Evolutionary conservation across 64 coral and sea anemone species (phyloP).

Genomic region (Cladopsammia gracilis): DNA sequence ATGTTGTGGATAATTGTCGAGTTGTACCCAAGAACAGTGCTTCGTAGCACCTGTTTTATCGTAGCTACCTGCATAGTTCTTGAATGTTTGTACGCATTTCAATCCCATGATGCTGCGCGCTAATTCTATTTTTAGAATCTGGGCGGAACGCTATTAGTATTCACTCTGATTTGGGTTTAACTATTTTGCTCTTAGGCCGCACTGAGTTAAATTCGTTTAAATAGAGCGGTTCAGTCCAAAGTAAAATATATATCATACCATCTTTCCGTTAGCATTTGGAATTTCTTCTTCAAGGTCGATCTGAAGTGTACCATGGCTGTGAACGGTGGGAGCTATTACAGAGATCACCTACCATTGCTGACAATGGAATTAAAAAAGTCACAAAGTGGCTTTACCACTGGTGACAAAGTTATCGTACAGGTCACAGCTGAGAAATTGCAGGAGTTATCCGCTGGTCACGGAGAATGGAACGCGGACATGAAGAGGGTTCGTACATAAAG

Average conservation of each 20-base stretch:
- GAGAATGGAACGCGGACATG: constrained; percentile 70
- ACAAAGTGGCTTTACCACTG: constrained; percentile 50
- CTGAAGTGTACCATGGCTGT: constrained; percentile 22
- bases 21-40: too few species aligned
- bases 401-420: constrained; percentile 45
- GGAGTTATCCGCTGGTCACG: constrained; percentile 53
- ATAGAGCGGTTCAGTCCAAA: too few species aligned
- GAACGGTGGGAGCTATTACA: constrained; percentile 54
- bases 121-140: too few species aligned
- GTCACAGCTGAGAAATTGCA: constrained; percentile 22
- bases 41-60: too few species aligned
- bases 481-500: constrained; percentile 12
- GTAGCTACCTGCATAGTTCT: too few species aligned
- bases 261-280: background rate
- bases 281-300: constrained; percentile 29
- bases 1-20: too few species aligned
- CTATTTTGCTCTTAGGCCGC: too few species aligned
- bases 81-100: too few species aligned
- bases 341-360: constrained; percentile 52
- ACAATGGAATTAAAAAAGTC: constrained; percentile 36
- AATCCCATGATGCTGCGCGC: too few species aligned
- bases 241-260: background rate
- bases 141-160: too few species aligned
- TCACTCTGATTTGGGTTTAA: too few species aligned
- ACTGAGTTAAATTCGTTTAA: too few species aligned